These are phyloP conservation scores for Auanema freiburgensis DNA, from an alignment of 2,888 invertebrate genomes.

Conservation along the genomic window DNA sequence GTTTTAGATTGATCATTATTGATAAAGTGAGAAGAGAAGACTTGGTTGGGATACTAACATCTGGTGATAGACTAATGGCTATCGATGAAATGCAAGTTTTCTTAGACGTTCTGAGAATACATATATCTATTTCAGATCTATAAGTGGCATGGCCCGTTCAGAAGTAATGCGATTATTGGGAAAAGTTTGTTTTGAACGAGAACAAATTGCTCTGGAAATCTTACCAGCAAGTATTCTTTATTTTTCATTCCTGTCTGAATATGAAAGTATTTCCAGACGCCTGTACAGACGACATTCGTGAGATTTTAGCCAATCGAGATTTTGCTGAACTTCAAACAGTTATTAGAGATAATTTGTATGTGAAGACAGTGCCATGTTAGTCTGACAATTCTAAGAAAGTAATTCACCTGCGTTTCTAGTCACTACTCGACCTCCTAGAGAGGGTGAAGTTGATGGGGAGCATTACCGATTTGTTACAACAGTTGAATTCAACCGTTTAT, in stretches of 20 bases:
- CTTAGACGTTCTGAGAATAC: neutral
- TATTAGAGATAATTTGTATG: constrained; percentile 73
- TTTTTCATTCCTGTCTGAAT: no score
- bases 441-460: constrained; percentile 72
- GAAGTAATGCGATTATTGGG: constrained; percentile 36
- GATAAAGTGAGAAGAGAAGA: constrained; percentile 40
- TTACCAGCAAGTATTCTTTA: constrained; percentile 31
- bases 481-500: constrained; percentile 34
- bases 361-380: constrained; percentile 71
- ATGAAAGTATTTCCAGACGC: constrained; percentile 22
- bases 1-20: constrained; percentile 32
- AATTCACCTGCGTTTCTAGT: constrained; percentile 62
- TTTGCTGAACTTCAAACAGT: constrained; percentile 71
- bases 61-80: constrained; percentile 35
- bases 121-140: constrained; percentile 28
- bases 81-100: constrained; percentile 38
- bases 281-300: constrained; percentile 48
- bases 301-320: constrained; percentile 47
- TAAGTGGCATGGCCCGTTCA: constrained; percentile 40
- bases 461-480: constrained; percentile 69
- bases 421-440: constrained; percentile 71
- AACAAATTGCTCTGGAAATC: constrained; percentile 46
- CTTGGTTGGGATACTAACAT: constrained; percentile 38
- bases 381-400: constrained; percentile 2
- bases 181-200: constrained; percentile 30